Base-by-base conservation (phyloP, 2,888 invertebrate genomes). In the Nowickia ferox region DNA sequence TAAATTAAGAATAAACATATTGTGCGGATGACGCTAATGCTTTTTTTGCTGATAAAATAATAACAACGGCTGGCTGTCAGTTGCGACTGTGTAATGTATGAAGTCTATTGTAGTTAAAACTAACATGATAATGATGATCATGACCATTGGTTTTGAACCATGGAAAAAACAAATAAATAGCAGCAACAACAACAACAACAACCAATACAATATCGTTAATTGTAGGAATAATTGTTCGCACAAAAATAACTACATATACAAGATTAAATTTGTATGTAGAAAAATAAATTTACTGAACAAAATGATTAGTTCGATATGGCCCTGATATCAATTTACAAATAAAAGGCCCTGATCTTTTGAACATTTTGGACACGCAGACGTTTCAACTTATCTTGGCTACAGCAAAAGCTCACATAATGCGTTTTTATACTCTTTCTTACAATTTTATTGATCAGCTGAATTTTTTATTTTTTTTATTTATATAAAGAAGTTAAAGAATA, bases 141-240 rank as follows among this genome's bases (percentile, higher is more conserved):
- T 81, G 81, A 81, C 53, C 81, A 55, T 46, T 81, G 61, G 44
- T 53, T 81, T 75, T 72, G 79, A 79, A 79, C 71, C 71, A 79
- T 71, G 30, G 30, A 71, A 71, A 48, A 10, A 38, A 19, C 2
- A 59, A 44, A 10, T 22, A 6, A 30, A 30, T 2, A 30, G n/a
- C n/a, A n/a, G n/a, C n/a, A 30, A 30, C 0, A 30, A 30, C 30
- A 30, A 30, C 5, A 30, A 30, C 30, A 30, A 13, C 42, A 22
- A 30, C 17, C 22, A 46, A 65, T 46, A 30, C 22, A 46, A 46
- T 22, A 30, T 11, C 42, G 42, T 17, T 44, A 66, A n/a, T 48
- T 38, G 66, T 48, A 48, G 30, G 48, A 46, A 65, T 2, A 65
- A 19, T 30, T n/a, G 10, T 11, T 17, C 6, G 40, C 61, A 17